These are phyloP conservation scores for Anas capensis DNA, from an alignment of 2,797 vertebrate genomes.

Conservation along the genomic window DNA sequence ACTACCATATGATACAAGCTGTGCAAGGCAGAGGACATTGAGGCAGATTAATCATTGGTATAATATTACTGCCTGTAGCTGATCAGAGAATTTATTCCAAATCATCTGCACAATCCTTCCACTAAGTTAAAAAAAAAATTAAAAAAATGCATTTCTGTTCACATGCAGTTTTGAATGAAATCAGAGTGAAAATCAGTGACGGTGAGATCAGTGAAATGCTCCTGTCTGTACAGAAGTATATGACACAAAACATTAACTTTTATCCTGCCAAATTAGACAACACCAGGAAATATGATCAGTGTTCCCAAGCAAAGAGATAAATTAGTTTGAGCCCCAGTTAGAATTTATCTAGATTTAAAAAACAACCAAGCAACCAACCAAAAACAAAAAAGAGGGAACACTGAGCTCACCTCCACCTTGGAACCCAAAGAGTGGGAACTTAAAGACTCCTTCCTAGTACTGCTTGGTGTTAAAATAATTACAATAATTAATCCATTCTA, in stretches of 20 bases:
- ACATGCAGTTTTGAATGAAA: background rate
- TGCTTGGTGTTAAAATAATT: background rate
- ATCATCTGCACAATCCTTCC: background rate
- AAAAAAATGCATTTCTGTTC: background rate
- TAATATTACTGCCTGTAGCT: background rate
- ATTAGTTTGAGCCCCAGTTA: background rate
- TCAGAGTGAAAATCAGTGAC: background rate
- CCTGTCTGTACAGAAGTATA: background rate
- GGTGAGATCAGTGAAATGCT: background rate
- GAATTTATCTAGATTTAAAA: background rate
- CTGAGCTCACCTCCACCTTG: background rate
- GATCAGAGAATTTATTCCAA: background rate
- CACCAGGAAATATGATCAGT: background rate
- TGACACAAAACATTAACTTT: background rate
- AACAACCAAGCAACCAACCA: background rate
- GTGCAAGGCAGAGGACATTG: background rate
- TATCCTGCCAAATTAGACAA: background rate
- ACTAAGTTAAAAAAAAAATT: background rate
- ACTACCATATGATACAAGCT: fast-evolving
- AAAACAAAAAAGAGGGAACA: background rate
- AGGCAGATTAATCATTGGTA: background rate
- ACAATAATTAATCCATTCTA: slow-evolving; percentile 2
- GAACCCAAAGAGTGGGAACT: slow-evolving; percentile 2
- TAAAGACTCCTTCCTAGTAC: background rate
- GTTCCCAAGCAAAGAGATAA: background rate